These are phyloP conservation scores for Dysmachus trigonus DNA, from an alignment of 2,888 invertebrate species.

Conservation along the genomic window DNA sequence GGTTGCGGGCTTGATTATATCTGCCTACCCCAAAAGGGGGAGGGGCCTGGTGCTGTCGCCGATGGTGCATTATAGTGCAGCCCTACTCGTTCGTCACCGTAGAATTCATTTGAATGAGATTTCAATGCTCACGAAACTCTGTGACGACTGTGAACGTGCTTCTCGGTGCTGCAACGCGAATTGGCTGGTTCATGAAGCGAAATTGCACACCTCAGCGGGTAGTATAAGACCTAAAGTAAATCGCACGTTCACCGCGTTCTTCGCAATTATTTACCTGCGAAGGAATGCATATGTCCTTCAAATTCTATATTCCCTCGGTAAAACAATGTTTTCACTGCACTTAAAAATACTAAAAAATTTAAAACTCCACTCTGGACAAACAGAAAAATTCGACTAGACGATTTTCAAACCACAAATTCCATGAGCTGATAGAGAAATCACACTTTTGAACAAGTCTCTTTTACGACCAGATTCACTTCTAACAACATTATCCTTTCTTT, in stretches of 20 bases:
- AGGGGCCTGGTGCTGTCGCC: conserved; percentile 16
- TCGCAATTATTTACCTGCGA: conserved; percentile 1
- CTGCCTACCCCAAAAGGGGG: not conserved
- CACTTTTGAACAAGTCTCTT: not conserved
- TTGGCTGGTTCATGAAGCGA: not conserved
- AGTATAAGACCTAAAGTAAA: not conserved
- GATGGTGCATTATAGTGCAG: conserved; percentile 29
- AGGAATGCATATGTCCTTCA: not conserved
- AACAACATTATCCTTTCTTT: not conserved
- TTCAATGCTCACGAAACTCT: not conserved
- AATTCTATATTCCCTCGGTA: not conserved
- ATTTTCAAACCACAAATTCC: not conserved
- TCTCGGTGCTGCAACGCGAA: not conserved
- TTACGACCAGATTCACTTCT: not conserved
- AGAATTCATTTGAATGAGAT: conserved; percentile 20
- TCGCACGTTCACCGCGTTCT: not conserved
- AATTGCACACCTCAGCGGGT: not conserved
- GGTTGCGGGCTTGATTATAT: not conserved
- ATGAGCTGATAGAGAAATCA: not conserved
- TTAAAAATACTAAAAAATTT: not conserved
- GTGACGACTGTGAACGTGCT: not conserved
- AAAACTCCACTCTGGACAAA: not conserved
- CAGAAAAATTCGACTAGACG: not conserved
- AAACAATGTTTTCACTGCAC: not conserved
- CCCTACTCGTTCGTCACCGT: not conserved